These are phyloP conservation scores for Drosophila mimetica DNA, from an alignment of 2,888 invertebrate genomes.

Conservation along the genomic window DNA sequence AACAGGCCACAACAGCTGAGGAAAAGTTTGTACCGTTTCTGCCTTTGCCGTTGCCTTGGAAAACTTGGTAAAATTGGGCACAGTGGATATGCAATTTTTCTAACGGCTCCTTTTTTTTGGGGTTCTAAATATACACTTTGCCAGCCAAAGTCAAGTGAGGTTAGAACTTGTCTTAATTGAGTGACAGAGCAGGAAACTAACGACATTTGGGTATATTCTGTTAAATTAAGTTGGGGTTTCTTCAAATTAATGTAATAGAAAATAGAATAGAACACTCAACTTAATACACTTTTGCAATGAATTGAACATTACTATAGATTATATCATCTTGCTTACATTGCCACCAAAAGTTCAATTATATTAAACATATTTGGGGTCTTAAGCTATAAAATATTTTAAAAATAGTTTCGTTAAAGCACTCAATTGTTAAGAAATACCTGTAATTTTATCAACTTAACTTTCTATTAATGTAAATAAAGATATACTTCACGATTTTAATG, in stretches of 20 bases:
- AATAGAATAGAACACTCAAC: neutral
- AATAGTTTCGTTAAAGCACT: no score
- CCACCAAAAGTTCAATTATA: no score
- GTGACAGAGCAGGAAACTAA: constrained; percentile 12
- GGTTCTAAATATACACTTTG: constrained; percentile 5
- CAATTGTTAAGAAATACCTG: no score
- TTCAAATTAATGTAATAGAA: neutral
- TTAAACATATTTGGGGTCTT: no score
- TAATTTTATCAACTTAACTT: no score
- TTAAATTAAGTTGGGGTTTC: neutral
- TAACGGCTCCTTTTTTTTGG: constrained; percentile 28
- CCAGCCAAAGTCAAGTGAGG: constrained; percentile 8
- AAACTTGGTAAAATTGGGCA: constrained; percentile 45
- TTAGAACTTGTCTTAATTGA: constrained; percentile 14
- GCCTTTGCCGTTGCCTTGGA: constrained; percentile 44
- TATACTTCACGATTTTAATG: neutral
- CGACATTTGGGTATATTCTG: constrained; percentile 3
- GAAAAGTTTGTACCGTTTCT: constrained; percentile 36
- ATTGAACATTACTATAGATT: no score
- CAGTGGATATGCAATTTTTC: constrained; percentile 53
- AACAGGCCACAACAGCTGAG: constrained; percentile 47
- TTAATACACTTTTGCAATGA: neutral
- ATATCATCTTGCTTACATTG: no score
- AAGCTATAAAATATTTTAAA: no score
- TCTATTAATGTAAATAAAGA: no score